These are phyloP conservation scores for Melinaea menophilus DNA, from an alignment of 2,888 invertebrate species.

Conservation along the genomic window DNA sequence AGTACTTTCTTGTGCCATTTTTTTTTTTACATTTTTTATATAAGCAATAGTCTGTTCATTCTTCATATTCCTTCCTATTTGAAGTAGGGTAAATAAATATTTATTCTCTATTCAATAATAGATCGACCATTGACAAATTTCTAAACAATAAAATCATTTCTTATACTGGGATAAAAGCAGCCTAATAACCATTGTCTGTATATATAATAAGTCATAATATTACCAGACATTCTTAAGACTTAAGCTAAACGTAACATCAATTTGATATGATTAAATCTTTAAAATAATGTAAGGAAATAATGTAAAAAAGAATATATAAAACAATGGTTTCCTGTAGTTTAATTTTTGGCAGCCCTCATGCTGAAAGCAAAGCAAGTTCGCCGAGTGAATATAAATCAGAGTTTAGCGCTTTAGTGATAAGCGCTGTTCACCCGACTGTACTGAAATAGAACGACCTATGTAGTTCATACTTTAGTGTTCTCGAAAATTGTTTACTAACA, in stretches of 20 bases:
- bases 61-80: no score
- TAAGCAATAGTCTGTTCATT: no score
- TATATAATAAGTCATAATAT: no score
- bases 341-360: constrained; percentile 26
- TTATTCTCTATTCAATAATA: no score
- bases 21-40: no score
- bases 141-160: no score
- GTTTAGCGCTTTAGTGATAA: constrained; percentile 49
- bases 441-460: constrained; percentile 31
- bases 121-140: no score
- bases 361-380: constrained; percentile 27
- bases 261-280: neutral
- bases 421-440: constrained; percentile 41
- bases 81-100: no score
- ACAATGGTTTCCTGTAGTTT: constrained; percentile 17
- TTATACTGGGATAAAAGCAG: no score
- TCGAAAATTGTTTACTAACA: neutral
- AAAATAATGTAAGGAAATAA: neutral
- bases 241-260: neutral
- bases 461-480: neutral
- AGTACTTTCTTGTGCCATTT: no score
- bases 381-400: constrained; percentile 50
- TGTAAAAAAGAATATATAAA: neutral
- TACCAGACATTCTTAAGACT: no score
- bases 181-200: no score